Base-by-base conservation (phyloP, 2,797 vertebrate species). In the Diceros bicornis region DNA sequence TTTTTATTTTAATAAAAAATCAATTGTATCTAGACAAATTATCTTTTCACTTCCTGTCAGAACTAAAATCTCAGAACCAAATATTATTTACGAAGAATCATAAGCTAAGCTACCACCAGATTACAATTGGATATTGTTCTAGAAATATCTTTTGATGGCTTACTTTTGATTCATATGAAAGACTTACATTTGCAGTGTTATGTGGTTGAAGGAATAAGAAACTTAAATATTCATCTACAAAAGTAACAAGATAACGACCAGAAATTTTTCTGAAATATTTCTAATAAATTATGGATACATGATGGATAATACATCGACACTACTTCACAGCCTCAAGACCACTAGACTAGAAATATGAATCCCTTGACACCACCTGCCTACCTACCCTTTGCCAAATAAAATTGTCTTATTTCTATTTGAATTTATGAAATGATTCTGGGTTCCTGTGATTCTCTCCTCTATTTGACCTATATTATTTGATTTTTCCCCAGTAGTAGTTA, bases 1-100 rank as follows among this genome's bases (percentile, higher is more conserved):
- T 47, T 85, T 92, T 59, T 64, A 61, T 78, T 94, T 89, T 94
- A 93, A 89, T 78, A 92, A 93, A 64, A 95, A 91, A 47, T 64
- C 1, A 87, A 16, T 59, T 78, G 4, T 37, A 64, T 44, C 2
- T 78, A 41, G 23, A 34, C 8, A 69, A 88, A 89, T 62, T 61
- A 82, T 41, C 69, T 8, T 21, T 6, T 59, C 12, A 50, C 29
- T 68, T 78, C 18, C 3, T 23, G 9, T 89, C 79, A 89, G 72
- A 89, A 52, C 2, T 50, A 52, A 32, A 44, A 32, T 71, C 16
- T 86, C 16, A 86, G 7, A 18, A 74, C 13, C 37, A 34, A 77
- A 72, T 81, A 72, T 81, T 89, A 72, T 64, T 94, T 74, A 41
- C 1, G n/a, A 72, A 72, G 25, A 59, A 59, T 55, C 4, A 17